Evolutionary conservation across 2,113 vertebrate genomes (phyloP).

Genomic region (Notothenia coriiceps): DNA sequence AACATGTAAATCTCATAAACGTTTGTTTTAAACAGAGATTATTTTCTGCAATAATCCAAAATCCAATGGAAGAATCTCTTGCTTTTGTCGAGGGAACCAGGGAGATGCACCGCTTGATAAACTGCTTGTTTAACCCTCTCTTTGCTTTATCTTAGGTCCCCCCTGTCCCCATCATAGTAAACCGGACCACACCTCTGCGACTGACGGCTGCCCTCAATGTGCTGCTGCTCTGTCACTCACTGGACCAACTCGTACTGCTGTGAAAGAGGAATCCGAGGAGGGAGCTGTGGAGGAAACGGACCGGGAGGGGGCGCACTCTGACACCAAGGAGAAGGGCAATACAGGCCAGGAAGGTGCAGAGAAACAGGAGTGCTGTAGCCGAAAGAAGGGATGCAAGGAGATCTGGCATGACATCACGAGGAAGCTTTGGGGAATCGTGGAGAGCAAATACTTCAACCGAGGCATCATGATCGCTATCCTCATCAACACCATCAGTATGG

Average conservation of each 20-base stretch:
- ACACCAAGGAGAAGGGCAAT: conserved; percentile 34
- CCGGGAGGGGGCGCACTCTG: conserved; percentile 29
- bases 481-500: conserved; percentile 98
- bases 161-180: conserved; percentile 85
- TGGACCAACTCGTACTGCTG: conserved; percentile 29
- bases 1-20: too few species aligned
- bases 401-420: conserved; percentile 80
- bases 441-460: conserved; percentile 98
- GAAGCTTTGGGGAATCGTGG: conserved; percentile 94
- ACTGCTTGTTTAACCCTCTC: background rate
- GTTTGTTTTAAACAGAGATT: too few species aligned
- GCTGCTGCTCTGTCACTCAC: conserved; percentile 52
- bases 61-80: too few species aligned
- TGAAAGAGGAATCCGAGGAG: conserved; percentile 69
- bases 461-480: conserved; percentile 98
- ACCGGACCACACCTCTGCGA: conserved; percentile 69
- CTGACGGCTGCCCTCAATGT: conserved; percentile 85
- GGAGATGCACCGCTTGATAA: background rate
- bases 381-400: conserved; percentile 13
- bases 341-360: background rate
- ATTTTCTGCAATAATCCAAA: too few species aligned
- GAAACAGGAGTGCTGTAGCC: conserved; percentile 23
- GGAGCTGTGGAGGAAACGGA: conserved; percentile 69
- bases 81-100: too few species aligned
- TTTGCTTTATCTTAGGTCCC: conserved; percentile 70